Evolutionary conservation across 2,113 vertebrate species (phyloP).

Genomic region (Cromileptes altivelis): DNA sequence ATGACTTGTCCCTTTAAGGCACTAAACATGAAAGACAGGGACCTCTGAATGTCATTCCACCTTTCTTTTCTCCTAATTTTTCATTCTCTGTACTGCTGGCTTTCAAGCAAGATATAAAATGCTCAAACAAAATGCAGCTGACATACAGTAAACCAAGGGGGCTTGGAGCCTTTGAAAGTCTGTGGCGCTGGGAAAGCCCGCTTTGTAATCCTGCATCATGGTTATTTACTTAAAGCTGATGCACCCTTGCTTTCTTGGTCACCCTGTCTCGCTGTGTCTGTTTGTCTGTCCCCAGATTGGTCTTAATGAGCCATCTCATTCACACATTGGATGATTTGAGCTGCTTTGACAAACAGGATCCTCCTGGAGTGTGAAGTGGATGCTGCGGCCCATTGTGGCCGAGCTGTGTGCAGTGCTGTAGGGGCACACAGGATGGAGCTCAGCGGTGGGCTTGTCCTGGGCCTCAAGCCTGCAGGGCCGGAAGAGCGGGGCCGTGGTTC

Average conservation of each 20-base stretch:
- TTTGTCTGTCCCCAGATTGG: background rate
- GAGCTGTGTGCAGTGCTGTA: constrained; percentile 50
- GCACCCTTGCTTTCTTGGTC: background rate
- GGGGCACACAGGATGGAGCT: constrained; percentile 68
- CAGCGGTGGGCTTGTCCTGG: constrained; percentile 70
- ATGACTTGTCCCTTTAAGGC: too few relatives aligned
- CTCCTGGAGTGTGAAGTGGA: constrained; percentile 56
- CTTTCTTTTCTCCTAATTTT: too few relatives aligned
- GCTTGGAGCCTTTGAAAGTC: background rate
- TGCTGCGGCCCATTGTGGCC: constrained; percentile 46
- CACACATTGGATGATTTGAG: constrained; percentile 33
- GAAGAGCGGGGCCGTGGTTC: constrained; percentile 70
- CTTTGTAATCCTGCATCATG: background rate
- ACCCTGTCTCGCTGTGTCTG: background rate
- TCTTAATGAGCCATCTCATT: constrained; percentile 43
- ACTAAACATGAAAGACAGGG: too few relatives aligned
- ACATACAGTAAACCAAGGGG: background rate
- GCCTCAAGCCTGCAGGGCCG: constrained; percentile 67
- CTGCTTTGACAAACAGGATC: constrained; percentile 64
- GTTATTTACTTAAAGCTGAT: background rate
- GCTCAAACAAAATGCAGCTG: background rate
- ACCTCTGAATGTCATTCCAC: too few relatives aligned
- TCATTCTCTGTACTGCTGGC: background rate
- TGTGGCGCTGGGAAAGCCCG: background rate
- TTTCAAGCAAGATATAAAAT: background rate